These are phyloP conservation scores for Harlomillsia oculata DNA, from an alignment of 1,140 invertebrate species.

Conservation along the genomic window DNA sequence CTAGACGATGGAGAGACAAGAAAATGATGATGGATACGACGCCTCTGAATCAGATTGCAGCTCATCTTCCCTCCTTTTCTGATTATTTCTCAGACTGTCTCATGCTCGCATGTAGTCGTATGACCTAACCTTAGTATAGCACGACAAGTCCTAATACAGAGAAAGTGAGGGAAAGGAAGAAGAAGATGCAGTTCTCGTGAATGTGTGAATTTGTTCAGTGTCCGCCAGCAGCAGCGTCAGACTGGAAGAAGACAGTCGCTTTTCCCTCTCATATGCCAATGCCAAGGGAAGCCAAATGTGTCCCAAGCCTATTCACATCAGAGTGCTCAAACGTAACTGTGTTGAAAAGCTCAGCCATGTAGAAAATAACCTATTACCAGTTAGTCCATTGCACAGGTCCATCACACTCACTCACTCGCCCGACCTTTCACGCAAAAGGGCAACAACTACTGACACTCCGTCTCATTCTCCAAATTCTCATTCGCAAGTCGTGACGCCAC, in stretches of 20 bases:
- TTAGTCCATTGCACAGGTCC: not conserved
- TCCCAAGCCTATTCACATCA: constrained; percentile 7
- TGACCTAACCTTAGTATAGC: not conserved
- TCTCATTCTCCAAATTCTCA: too few relatives aligned
- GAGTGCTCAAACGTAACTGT: constrained; percentile 3
- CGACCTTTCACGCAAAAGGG: not conserved
- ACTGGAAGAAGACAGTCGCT: not conserved
- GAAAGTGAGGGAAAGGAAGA: not conserved
- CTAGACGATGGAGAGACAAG: too few relatives aligned
- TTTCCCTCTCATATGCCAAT: not conserved
- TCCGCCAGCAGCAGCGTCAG: not conserved
- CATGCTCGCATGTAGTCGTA: not conserved
- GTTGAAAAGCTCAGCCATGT: constrained; percentile 26
- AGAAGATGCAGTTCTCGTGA: not conserved
- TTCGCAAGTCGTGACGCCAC: too few relatives aligned
- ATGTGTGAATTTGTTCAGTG: not conserved
- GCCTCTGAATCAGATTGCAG: too few relatives aligned
- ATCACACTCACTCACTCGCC: not conserved
- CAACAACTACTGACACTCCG: not conserved
- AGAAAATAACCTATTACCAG: constrained; percentile 30
- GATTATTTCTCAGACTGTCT: too few relatives aligned
- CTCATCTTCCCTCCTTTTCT: too few relatives aligned
- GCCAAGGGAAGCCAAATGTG: not conserved
- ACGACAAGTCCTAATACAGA: not conserved
- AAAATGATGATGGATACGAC: too few relatives aligned